Conservation (phyloP, 2,797 vertebrate genomes). For the Gephyroberyx darwinii region DNA sequence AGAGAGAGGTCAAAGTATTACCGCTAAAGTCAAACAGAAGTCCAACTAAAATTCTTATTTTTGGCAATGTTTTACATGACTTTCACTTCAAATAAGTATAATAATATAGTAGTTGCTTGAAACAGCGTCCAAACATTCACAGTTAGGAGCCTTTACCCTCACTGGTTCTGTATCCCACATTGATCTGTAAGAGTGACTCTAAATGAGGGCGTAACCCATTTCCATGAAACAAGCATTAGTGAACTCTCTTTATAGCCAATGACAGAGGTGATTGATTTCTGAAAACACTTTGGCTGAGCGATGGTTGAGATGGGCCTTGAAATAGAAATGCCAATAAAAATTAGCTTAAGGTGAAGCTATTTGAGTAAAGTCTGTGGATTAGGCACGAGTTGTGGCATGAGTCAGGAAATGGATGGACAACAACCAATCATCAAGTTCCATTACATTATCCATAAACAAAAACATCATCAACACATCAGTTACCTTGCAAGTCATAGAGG, state of each 20-base stretch:
- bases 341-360: slow-evolving; percentile 3
- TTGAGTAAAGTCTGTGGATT: slow-evolving; percentile 26
- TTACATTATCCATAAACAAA: not conserved
- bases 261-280: slow-evolving; percentile 43
- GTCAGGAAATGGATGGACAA: not conserved
- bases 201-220: slow-evolving; percentile 32
- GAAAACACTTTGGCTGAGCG: slow-evolving; percentile 31
- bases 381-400: slow-evolving; percentile 29
- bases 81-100: no score
- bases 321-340: slow-evolving; percentile 48
- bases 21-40: not conserved
- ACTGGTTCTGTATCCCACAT: slow-evolving; percentile 1
- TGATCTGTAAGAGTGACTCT: slow-evolving; percentile 11
- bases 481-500: slow-evolving; percentile 95
- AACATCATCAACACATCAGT: slow-evolving; percentile 14
- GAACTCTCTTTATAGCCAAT: slow-evolving; percentile 34
- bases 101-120: not conserved
- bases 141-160: not conserved
- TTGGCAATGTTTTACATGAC: no score
- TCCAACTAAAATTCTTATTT: no score
- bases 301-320: slow-evolving; percentile 24
- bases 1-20: not conserved
- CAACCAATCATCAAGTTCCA: not conserved
- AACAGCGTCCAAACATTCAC: not conserved
- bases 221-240: slow-evolving; percentile 48